A percentile compares a stretch with the other conserved stretches of the same genome.
Conservation (phyloP, 1,140 invertebrate genomes). For the Lordiphosa clarofinis region DNA sequence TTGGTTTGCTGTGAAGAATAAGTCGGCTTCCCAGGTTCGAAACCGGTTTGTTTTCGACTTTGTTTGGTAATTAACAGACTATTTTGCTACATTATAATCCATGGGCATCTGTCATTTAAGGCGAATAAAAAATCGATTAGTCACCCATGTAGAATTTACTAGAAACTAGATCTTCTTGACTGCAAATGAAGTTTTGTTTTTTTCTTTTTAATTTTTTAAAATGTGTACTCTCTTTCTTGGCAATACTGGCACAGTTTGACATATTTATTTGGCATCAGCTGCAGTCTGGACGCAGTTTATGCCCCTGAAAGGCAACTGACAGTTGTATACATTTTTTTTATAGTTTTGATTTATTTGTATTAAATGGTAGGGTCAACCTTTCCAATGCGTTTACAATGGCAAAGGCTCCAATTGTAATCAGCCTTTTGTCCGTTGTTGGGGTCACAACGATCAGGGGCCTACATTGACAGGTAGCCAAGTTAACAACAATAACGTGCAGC, state of each 20-base stretch:
- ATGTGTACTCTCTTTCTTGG: background rate
- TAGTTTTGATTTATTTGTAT: conserved; percentile 3
- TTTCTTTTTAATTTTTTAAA: background rate
- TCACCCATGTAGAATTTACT: no score
- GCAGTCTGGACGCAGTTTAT: background rate
- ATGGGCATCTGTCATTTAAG: no score
- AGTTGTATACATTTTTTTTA: background rate
- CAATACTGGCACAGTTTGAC: background rate
- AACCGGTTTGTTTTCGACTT: no score
- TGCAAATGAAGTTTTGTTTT: no score
- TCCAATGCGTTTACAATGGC: no score
- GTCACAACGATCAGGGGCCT: conserved; percentile 23
- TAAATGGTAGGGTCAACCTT: background rate
- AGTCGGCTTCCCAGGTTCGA: no score
- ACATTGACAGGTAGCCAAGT: conserved; percentile 37
- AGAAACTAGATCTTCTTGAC: no score
- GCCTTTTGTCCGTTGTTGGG: conserved; percentile 15
- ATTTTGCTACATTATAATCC: no score
- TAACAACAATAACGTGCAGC: conserved; percentile 62
- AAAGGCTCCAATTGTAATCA: no score
- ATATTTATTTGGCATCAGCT: conserved; percentile 10
- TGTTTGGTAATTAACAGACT: no score
- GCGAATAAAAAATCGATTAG: no score
- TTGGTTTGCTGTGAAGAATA: no score
- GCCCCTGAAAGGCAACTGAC: background rate